These are phyloP conservation scores for Probaryconus sp. DNA, from an alignment of 1,140 invertebrate species.

Conservation along the genomic window DNA sequence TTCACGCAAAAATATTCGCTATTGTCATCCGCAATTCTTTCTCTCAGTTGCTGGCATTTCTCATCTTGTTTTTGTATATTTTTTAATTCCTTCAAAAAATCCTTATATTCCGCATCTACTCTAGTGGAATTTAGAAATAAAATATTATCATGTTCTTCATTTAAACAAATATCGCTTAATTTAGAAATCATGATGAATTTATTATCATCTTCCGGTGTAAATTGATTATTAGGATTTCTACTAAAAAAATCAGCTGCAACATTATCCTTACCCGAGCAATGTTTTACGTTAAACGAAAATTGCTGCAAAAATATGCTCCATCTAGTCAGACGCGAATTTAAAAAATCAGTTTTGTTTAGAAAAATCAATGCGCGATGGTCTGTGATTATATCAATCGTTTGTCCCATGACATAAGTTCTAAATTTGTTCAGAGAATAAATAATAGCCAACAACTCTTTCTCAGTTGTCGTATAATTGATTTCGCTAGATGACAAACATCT, in stretches of 20 bases:
- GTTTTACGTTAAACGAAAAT: too few species aligned
- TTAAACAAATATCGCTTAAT: not conserved
- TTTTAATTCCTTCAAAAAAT: too few species aligned
- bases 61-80: too few species aligned
- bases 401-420: constrained; percentile 51
- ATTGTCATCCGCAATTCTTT: too few species aligned
- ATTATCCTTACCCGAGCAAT: constrained; percentile 59
- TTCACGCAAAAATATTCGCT: not conserved
- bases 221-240: constrained; percentile 20
- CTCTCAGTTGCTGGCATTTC: too few species aligned
- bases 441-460: constrained; percentile 66
- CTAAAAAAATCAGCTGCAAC: constrained; percentile 64
- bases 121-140: too few species aligned
- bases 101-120: too few species aligned
- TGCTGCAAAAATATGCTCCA: too few species aligned
- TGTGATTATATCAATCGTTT: constrained; percentile 67
- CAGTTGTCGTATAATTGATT: constrained; percentile 52
- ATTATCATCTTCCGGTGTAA: not conserved
- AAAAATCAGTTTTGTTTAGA: not conserved
- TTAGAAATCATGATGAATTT: not conserved
- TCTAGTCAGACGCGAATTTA: too few species aligned
- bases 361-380: constrained; percentile 73
- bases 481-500: constrained; percentile 1
- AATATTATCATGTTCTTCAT: not conserved
- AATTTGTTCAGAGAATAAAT: constrained; percentile 64